Base-by-base conservation (phyloP, 2,888 invertebrate genomes). In the Spisula solida region DNA sequence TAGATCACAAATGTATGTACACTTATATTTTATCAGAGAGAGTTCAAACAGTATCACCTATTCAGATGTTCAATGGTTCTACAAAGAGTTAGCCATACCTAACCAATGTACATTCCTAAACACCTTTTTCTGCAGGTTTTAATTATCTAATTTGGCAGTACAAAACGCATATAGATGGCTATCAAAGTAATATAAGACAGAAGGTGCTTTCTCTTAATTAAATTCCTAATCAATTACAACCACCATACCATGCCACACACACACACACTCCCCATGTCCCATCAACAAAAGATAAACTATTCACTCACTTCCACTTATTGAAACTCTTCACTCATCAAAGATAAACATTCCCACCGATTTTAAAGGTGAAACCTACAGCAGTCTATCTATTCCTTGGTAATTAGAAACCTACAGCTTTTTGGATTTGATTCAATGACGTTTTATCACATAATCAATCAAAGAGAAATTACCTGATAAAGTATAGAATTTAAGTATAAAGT, bases 251-350 rank as follows among this genome's bases (percentile, higher is more conserved):
- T 25, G 25, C 60, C 60, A 66, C n/a, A 66, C 20, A 56, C 14
- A 56, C n/a, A n/a, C n/a, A n/a, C n/a, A n/a, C n/a, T n/a, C n/a
- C 8, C 41, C 8, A 41, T 41, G 25, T 10, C 25, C n/a, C 25
- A 66, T 66, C n/a, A 66, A 25, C 25, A 66, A 25, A 66, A 66
- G 60, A 66, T 66, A 56, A 56, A 56, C 56, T 56, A 56, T 56
- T 56, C 56, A 56, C 20, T 56, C 56, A 56, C 6, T 56, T 5
- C 41, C 41, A 41, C 41, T 41, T 8, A 41, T 41, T 41, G 41
- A 56, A 56, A 56, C 60, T 66, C 25, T 66, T 66, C 60, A 66
- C 25, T 66, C 60, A 66, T 66, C 25, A 60, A 66, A 66, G 25
- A 25, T 10, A 66, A 66, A 12, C 10, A 66, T 66, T 66, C n/a